Evolutionary conservation across 2,888 invertebrate genomes (phyloP).

Genomic region (Drosophila cognata): DNA sequence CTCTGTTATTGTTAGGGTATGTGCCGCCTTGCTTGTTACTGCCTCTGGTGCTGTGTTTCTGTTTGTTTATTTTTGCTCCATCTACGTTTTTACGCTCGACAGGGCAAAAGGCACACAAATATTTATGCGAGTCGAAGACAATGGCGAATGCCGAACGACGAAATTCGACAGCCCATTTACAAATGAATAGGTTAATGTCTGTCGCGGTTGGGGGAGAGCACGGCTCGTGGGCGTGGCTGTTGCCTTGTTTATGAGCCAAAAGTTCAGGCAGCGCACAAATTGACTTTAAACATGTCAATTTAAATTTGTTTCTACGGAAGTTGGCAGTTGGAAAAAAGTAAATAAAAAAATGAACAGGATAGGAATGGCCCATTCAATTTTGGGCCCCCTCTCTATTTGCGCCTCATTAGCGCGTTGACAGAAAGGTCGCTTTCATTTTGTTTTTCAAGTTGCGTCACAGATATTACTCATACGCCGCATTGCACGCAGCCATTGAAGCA

Average conservation of each 20-base stretch:
- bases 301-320: constrained; percentile 39
- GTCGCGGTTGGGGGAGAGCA: not conserved
- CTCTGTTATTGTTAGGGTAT: not conserved
- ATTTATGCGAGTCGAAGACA: constrained; percentile 74
- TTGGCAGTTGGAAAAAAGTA: not conserved
- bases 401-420: constrained; percentile 63
- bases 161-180: constrained; percentile 79
- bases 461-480: constrained; percentile 76
- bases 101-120: constrained; percentile 76
- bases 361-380: constrained; percentile 12
- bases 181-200: constrained; percentile 78
- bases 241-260: constrained; percentile 69
- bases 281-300: constrained; percentile 80
- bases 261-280: constrained; percentile 63
- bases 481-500: constrained; percentile 75
- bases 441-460: constrained; percentile 36
- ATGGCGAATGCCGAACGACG: constrained; percentile 35
- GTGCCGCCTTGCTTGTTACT: constrained; percentile 21
- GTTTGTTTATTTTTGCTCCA: constrained; percentile 49
- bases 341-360: not conserved
- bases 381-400: constrained; percentile 31
- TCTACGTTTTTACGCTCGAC: constrained; percentile 74
- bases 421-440: constrained; percentile 53
- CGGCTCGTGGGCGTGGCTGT: constrained; percentile 22
- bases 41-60: constrained; percentile 13